Evolutionary conservation across 2,797 vertebrate species (phyloP), one percentile per base, ranked within the genome.

Genomic region (Characodon lateralis): DNA sequence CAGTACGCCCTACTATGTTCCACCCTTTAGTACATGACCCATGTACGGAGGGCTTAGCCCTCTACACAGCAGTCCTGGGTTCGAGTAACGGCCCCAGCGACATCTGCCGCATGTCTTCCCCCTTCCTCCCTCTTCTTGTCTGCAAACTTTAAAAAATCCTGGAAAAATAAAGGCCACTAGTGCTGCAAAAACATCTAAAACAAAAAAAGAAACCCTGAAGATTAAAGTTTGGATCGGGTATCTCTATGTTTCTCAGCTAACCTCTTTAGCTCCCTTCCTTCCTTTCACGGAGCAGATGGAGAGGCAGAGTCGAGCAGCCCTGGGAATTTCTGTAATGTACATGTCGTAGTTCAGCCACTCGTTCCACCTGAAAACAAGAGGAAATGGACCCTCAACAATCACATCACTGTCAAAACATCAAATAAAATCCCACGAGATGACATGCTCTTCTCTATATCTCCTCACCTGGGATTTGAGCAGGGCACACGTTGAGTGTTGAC

Each of bases 251-350:
- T 79, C 12, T 41, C n/a, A 48, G 65, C 89, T 86, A 69, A 99
- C 98, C 97, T 99, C 98, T 92, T 99, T 99, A 50, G 98, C 98
- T 51, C 98, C 98, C 83, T 99, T 99, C 78, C 98, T 94, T 78
- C 98, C 98, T 92, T 99, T 99, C 63, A 99, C 98, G 18, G 98
- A 99, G 87, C 98, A 99, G 94, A 99, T 99, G 22, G 98, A 99
- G 73, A 99, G 97, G 92, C 98, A 99, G 89, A 99, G 97, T 12
- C 98, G 96, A 78, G 98, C 98, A 18, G 98, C 98, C 59, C 98
- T 96, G 5, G 98, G 98, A 85, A 99, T 96, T 83, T 99, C 98
- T 89, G 96, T 97, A 95, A 99, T 97, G 95, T 97, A 98, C 96
- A 99, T 99, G 76, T 99, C 98, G 77, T 99, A 99, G 85, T 94